These are phyloP conservation scores for Neodiprion lecontei DNA, from an alignment of 1,140 invertebrate species.

Conservation along the genomic window DNA sequence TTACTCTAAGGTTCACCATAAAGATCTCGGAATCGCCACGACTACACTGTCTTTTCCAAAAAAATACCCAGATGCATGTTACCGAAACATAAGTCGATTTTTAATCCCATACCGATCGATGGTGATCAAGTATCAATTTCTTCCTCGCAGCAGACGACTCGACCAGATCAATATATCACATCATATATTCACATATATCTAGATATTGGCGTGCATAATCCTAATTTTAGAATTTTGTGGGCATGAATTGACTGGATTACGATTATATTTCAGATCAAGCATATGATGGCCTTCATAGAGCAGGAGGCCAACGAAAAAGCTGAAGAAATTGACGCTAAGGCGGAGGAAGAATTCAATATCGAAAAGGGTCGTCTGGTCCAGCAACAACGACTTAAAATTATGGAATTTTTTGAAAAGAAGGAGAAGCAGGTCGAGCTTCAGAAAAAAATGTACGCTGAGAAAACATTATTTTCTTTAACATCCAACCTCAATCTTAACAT, in stretches of 20 bases:
- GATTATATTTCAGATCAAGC: conserved; percentile 84
- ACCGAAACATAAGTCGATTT: background rate
- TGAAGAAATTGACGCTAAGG: conserved; percentile 99
- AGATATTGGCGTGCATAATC: background rate
- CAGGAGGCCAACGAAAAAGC: conserved; percentile 99
- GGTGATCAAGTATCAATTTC: background rate
- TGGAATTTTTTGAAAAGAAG: conserved; percentile 99
- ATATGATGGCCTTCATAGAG: conserved; percentile 99
- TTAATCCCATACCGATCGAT: background rate
- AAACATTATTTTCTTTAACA: conserved; percentile 6
- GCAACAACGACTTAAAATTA: conserved; percentile 97
- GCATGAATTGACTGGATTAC: background rate
- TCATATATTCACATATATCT: background rate
- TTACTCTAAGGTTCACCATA: background rate
- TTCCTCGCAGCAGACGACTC: background rate
- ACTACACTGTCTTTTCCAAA: too few relatives aligned
- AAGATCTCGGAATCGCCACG: too few relatives aligned
- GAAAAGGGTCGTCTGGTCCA: conserved; percentile 98
- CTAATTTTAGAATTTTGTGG: background rate
- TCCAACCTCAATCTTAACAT: background rate
- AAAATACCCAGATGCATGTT: background rate
- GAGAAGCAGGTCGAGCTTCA: conserved; percentile 99
- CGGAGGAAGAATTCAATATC: conserved; percentile 99
- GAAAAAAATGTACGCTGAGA: conserved; percentile 90
- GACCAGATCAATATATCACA: background rate